Percentiles rank a stretch among this genome's conserved stretches.
These are phyloP conservation scores for Microcebus murinus DNA, from an alignment of 2,113 vertebrate genomes.

Conservation along the genomic window DNA sequence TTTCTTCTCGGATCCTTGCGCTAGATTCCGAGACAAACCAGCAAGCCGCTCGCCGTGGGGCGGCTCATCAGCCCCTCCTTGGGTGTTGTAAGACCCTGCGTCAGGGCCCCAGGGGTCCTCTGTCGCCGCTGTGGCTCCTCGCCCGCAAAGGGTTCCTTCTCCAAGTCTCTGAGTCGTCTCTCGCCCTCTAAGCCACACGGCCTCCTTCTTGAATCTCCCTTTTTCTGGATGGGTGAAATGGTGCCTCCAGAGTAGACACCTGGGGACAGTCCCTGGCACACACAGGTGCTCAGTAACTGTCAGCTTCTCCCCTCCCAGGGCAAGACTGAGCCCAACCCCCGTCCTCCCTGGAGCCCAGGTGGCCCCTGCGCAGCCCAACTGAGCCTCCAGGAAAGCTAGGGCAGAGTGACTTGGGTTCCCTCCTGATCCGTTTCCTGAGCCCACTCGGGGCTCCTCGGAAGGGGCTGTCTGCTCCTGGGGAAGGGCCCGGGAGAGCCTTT, in stretches of 20 bases:
- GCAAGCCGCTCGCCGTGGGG: accelerated
- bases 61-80: accelerated
- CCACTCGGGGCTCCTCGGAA: not conserved
- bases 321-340: not conserved
- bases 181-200: not conserved
- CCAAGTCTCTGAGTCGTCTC: not conserved
- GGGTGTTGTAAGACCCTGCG: accelerated
- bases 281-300: not conserved
- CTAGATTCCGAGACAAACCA: not conserved
- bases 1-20: not conserved
- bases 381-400: not conserved
- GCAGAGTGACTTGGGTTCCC: not conserved
- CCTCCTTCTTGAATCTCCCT: not conserved
- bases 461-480: not conserved
- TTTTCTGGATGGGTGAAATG: too few species aligned
- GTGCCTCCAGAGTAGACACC: accelerated
- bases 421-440: not conserved
- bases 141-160: accelerated
- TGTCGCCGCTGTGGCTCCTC: not conserved
- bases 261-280: not conserved
- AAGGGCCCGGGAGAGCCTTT: not conserved
- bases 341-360: not conserved
- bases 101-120: not conserved
- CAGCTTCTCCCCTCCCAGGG: not conserved
- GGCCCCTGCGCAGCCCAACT: not conserved